These are phyloP conservation scores for Triops longicaudatus DNA, from an alignment of 1,140 invertebrate genomes.

Conservation along the genomic window DNA sequence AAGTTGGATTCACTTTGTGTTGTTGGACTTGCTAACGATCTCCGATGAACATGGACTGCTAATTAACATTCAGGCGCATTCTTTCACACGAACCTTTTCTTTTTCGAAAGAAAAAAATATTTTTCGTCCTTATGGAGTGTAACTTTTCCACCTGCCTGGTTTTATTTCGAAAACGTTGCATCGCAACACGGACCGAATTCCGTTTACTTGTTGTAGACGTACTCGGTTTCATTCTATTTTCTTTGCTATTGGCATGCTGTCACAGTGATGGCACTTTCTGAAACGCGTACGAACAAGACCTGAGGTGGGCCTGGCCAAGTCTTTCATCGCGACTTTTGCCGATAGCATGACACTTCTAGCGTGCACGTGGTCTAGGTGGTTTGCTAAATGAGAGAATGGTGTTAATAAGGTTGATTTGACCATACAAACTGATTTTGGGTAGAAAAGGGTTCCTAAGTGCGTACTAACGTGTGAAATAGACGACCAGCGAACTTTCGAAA, in stretches of 20 bases:
- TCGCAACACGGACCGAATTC: not conserved
- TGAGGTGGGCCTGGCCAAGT: not conserved
- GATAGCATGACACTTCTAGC: not conserved
- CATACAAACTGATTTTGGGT: not conserved
- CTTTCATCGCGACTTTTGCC: not conserved
- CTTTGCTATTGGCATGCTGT: not conserved
- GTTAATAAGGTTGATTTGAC: not conserved
- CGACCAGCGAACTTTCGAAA: not conserved
- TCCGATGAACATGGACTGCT: not conserved
- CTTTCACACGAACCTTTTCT: not conserved
- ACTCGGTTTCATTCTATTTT: not conserved
- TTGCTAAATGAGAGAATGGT: conserved; percentile 8
- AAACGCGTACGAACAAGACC: not conserved
- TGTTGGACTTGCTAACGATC: not conserved
- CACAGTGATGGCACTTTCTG: not conserved
- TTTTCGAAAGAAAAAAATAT: not conserved
- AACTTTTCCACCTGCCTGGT: not conserved
- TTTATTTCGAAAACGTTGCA: not conserved
- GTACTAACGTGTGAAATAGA: not conserved
- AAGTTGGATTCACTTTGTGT: too few relatives aligned
- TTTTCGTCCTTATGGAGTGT: not conserved
- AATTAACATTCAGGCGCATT: not conserved
- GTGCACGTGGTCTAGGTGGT: not conserved
- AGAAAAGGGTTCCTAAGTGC: not conserved
- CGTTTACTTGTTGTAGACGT: not conserved